These are phyloP conservation scores for Micropoecilia bifurca DNA, from an alignment of 2,797 vertebrate genomes.

Conservation along the genomic window DNA sequence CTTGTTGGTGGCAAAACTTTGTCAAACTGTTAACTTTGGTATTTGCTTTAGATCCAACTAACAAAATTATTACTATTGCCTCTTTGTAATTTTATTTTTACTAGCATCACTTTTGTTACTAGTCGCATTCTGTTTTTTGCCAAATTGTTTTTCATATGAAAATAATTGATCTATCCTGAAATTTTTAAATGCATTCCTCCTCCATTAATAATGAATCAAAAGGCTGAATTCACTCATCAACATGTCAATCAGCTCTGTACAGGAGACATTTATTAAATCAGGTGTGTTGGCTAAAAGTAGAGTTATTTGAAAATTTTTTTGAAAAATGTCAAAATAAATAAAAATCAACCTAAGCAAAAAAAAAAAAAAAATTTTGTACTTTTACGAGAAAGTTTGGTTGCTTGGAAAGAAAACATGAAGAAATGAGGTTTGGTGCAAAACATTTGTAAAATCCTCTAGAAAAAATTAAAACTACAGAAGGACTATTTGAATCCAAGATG, in stretches of 20 bases:
- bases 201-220: not conserved
- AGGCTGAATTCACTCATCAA: not conserved
- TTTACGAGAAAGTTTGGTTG: not conserved
- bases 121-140: not conserved
- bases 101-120: too few species aligned
- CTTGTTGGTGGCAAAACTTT: not conserved
- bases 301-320: not conserved
- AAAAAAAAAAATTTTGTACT: not conserved
- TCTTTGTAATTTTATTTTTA: too few species aligned
- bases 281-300: not conserved
- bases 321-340: not conserved
- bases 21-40: not conserved
- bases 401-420: not conserved
- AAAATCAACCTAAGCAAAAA: not conserved
- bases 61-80: not conserved
- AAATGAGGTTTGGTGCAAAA: not conserved
- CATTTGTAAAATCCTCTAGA: not conserved
- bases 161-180: not conserved
- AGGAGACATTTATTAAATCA: not conserved
- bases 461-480: not conserved
- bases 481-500: not conserved
- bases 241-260: not conserved
- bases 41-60: not conserved
- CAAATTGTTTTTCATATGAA: not conserved
- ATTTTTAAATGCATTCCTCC: not conserved